Evolutionary conservation across 1,140 invertebrate species (phyloP).

Genomic region (Euura saliciscinereae): DNA sequence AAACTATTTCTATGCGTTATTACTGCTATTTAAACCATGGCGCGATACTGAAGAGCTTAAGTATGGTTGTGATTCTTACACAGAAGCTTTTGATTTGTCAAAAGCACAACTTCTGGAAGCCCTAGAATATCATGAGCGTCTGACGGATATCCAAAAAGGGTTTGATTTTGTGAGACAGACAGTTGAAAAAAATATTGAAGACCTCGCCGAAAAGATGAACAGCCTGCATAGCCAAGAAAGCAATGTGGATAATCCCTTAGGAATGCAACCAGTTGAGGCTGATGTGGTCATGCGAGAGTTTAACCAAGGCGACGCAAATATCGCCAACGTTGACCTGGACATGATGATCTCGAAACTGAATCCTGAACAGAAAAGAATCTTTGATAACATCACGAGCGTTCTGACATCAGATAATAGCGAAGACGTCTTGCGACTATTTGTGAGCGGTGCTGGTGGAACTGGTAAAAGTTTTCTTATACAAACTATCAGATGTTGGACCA

Average conservation of each 20-base stretch:
- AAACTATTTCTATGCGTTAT: conserved; percentile 33
- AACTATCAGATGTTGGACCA: conserved; percentile 27
- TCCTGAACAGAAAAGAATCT: conserved; percentile 31
- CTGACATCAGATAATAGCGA: conserved; percentile 17
- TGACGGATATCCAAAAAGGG: conserved; percentile 27
- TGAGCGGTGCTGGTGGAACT: conserved; percentile 27
- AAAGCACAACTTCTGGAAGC: conserved; percentile 24
- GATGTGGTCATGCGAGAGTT: conserved; percentile 30
- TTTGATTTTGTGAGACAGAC: conserved; percentile 28
- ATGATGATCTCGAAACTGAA: conserved; percentile 28
- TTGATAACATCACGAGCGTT: conserved; percentile 24
- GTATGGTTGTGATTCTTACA: conserved; percentile 26
- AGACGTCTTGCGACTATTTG: conserved; percentile 24
- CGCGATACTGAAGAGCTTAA: conserved; percentile 32
- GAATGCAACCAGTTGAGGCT: conserved; percentile 25
- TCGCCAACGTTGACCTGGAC: conserved; percentile 19
- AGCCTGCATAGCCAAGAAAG: too few species aligned
- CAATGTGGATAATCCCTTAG: conserved; percentile 14
- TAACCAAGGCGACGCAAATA: conserved; percentile 21
- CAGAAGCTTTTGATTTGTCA: conserved; percentile 29
- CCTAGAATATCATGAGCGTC: conserved; percentile 34
- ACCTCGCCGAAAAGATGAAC: conserved; percentile 36
- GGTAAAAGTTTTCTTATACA: conserved; percentile 32
- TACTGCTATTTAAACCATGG: conserved; percentile 41
- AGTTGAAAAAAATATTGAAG: conserved; percentile 26